Conservation (phyloP, 35 echinoderm and acorn worm species). For the Lytechinus pictus region DNA sequence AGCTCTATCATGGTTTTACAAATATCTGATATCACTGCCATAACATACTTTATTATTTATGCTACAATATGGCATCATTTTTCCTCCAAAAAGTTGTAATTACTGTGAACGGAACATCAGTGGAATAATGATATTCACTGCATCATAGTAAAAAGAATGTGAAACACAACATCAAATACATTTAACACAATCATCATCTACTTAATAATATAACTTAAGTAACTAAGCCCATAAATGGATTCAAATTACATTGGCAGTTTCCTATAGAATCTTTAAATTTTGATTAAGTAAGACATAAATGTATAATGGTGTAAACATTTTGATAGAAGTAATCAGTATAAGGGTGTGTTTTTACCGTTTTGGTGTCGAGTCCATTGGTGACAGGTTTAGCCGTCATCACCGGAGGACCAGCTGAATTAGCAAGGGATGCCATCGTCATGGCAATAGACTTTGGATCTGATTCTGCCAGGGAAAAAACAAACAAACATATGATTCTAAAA, state of each 20-base stretch:
- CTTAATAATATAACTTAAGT: no score
- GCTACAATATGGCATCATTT: no score
- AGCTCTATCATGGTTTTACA: not conserved
- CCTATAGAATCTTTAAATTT: not conserved
- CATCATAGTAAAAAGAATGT: not conserved
- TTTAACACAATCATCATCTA: no score
- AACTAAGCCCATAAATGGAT: not conserved
- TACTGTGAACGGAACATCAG: no score
- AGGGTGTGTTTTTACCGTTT: not conserved
- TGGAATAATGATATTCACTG: not conserved
- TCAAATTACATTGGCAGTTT: not conserved
- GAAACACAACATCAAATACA: no score
- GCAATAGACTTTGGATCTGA: constrained; percentile 92
- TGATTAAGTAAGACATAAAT: not conserved
- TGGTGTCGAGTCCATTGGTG: constrained; percentile 65
- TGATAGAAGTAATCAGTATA: not conserved
- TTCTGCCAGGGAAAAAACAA: constrained; percentile 63
- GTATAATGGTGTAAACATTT: not conserved
- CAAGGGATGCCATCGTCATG: constrained; percentile 99
- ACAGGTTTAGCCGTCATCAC: constrained; percentile 54
- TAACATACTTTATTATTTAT: not conserved
- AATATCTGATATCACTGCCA: not conserved
- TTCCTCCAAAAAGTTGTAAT: no score
- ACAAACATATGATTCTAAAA: not conserved
- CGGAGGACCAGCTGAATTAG: constrained; percentile 65